A percentile compares a stretch with the other conserved stretches of the same genome.
These are phyloP conservation scores for Drosophila niveifrons DNA, from an alignment of 2,888 invertebrate genomes.

Conservation along the genomic window DNA sequence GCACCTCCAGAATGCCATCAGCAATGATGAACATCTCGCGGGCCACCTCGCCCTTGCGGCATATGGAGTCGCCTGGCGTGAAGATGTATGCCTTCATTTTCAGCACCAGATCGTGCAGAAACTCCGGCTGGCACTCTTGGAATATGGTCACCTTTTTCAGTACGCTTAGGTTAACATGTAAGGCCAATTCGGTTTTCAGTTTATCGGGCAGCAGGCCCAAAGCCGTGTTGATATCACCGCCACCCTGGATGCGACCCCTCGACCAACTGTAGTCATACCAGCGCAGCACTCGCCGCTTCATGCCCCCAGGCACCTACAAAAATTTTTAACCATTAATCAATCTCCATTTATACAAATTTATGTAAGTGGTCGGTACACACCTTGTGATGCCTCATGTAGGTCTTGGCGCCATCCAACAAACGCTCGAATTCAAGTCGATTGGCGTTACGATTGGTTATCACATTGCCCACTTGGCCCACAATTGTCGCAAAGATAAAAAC, in stretches of 20 bases:
- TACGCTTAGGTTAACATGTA: constrained; percentile 97
- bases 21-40: constrained; percentile 99
- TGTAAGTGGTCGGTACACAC: constrained; percentile 81
- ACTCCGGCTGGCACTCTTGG: constrained; percentile 99
- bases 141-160: constrained; percentile 98
- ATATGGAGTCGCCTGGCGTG: constrained; percentile 98
- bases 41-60: constrained; percentile 96
- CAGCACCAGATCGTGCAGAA: constrained; percentile 97
- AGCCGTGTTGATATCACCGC: constrained; percentile 98
- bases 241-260: constrained; percentile 96
- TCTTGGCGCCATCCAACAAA: constrained; percentile 97
- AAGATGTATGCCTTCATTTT: constrained; percentile 99
- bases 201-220: constrained; percentile 97
- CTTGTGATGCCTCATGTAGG: constrained; percentile 98
- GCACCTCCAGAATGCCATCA: constrained; percentile 97
- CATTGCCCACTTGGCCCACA: constrained; percentile 98
- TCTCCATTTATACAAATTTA: too few species aligned
- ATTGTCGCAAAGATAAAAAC: constrained; percentile 99
- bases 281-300: constrained; percentile 97
- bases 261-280: constrained; percentile 99
- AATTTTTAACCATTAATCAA: not conserved
- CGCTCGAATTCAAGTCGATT: constrained; percentile 97
- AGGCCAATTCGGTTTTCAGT: constrained; percentile 97
- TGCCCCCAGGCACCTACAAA: constrained; percentile 90
- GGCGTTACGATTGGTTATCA: constrained; percentile 98